Evolutionary conservation across 2,797 vertebrate species (phyloP).

Genomic region (Pangasius sanitwongsei): DNA sequence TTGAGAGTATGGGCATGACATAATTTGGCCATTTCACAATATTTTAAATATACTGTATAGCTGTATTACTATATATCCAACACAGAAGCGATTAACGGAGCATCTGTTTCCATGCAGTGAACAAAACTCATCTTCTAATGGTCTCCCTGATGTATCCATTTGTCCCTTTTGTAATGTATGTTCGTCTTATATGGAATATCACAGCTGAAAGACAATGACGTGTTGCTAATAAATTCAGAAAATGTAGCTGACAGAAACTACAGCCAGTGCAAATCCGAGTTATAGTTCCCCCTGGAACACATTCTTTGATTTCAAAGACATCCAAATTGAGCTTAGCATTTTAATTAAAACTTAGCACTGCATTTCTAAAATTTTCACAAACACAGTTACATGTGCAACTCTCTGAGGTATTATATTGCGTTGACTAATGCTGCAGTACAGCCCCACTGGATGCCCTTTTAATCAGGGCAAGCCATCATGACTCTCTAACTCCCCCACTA

Average conservation of each 20-base stretch:
- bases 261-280: neutral
- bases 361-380: slow-evolving; percentile 24
- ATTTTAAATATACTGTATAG: neutral
- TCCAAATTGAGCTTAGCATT: neutral
- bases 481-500: slow-evolving; percentile 42
- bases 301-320: neutral
- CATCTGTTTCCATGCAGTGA: neutral
- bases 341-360: neutral
- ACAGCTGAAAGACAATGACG: neutral
- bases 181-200: neutral
- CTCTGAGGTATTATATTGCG: slow-evolving; percentile 12
- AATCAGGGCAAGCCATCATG: slow-evolving; percentile 35
- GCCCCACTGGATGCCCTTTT: slow-evolving; percentile 21
- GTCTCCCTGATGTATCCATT: neutral
- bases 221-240: neutral
- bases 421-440: neutral
- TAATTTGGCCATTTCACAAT: neutral
- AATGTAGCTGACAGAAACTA: neutral
- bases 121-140: neutral
- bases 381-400: neutral
- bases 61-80: neutral
- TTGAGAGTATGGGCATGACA: no score
- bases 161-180: neutral
- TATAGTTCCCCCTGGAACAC: neutral
- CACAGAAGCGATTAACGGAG: neutral